Base-by-base conservation (phyloP, 1,140 invertebrate species). In the Araneus ventricosus region DNA sequence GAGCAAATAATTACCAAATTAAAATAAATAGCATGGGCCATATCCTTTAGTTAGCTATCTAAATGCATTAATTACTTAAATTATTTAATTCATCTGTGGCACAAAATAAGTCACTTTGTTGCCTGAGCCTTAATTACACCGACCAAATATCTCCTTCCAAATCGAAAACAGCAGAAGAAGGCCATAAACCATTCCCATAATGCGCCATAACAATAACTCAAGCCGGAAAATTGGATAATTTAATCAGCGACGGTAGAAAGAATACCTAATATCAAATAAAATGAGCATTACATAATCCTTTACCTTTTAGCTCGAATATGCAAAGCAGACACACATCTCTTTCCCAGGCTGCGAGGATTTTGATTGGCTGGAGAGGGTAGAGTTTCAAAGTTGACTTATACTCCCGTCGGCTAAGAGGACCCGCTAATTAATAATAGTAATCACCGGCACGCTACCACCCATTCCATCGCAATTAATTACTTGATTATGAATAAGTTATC, bases 401-500 rank as follows among this genome's bases (percentile, higher is more conserved):
- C 70, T 22, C 34, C 70, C 70, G 30, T 37, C 70, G 4, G 17
- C 34, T 34, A 20, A 6, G 30, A 75, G 70, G 20, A 22, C 14
- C 17, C 14, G 70, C 70, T 75, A 75, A 87, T 61, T 61, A 87
- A 87, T 87, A 87, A 87, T 37, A 61, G 41, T 87, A 87, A 87
- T 87, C 85, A 45, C 85, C 41, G 20, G 59, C 27, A 24, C n/a
- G 52, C 37, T 87, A n/a, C 82, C 45, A n/a, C 59, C 22, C 37
- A 45, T 82, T 59, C 52, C 57, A 14, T 22, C 14, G 27, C 52
- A 37, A 87, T 87, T 87, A 87, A 87, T 87, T 87, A 61, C 57
- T 59, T 45, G 85, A 87, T 87, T 61, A 87, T 87, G 85, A 87
- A 87, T 87, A 87, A 87, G 85, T 87, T 87, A 87, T 87, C 34